Evolutionary conservation across 2,888 invertebrate species (phyloP).

Genomic region (Tiliacea citrago): DNA sequence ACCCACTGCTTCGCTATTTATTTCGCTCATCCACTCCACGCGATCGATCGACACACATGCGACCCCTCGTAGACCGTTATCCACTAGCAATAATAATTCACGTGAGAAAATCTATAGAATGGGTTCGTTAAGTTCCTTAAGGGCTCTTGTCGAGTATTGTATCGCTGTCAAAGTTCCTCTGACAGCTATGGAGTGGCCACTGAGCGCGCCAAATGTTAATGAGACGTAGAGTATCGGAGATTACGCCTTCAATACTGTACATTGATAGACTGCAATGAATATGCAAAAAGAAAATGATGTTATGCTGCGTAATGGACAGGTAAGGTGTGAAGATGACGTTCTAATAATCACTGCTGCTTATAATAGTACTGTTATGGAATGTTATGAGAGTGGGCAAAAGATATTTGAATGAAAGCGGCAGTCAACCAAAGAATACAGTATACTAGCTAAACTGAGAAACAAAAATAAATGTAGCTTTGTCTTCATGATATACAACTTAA

Average conservation of each 20-base stretch:
- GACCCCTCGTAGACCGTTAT: slow-evolving; percentile 62
- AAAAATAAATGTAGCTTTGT: slow-evolving; percentile 12
- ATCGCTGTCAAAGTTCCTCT: slow-evolving; percentile 80
- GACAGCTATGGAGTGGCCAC: slow-evolving; percentile 79
- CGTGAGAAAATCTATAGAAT: slow-evolving; percentile 89
- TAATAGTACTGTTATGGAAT: slow-evolving; percentile 4
- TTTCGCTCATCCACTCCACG: slow-evolving; percentile 48
- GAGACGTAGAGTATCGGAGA: slow-evolving; percentile 64
- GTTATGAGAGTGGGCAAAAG: slow-evolving; percentile 1
- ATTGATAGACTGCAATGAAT: slow-evolving; percentile 67
- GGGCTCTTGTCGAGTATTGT: slow-evolving; percentile 84
- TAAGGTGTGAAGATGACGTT: slow-evolving; percentile 46
- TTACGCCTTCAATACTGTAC: slow-evolving; percentile 63
- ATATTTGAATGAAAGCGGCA: slow-evolving; percentile 9
- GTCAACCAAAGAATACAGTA: background rate
- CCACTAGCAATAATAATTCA: slow-evolving; percentile 78
- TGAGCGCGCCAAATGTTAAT: slow-evolving; percentile 73
- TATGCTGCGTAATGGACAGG: slow-evolving; percentile 60
- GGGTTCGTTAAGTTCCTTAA: slow-evolving; percentile 88
- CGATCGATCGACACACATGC: slow-evolving; percentile 61
- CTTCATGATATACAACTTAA: slow-evolving; percentile 14
- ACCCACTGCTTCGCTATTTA: slow-evolving; percentile 19
- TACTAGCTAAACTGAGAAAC: background rate
- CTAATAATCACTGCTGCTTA: slow-evolving; percentile 23
- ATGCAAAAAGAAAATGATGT: slow-evolving; percentile 64